A percentile compares a stretch with the other conserved stretches of the same genome.
Conservation (phyloP, 2,797 vertebrate genomes). For the Gobionotothen gibberifrons region DNA sequence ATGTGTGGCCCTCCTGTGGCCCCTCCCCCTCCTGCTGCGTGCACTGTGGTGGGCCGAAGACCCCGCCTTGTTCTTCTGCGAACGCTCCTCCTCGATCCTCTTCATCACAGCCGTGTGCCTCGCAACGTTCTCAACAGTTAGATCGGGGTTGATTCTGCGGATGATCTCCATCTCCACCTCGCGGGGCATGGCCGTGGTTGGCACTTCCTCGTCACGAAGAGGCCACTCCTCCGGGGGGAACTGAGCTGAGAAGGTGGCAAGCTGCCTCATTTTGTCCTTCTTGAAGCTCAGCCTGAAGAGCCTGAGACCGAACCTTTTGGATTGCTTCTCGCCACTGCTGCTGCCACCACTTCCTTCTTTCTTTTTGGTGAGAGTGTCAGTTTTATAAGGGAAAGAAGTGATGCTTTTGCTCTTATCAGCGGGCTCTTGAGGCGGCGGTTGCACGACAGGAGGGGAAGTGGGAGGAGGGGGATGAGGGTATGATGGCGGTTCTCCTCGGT, state of each 20-base stretch:
- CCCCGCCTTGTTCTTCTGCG: slow-evolving; percentile 93
- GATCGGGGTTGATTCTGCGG: slow-evolving; percentile 96
- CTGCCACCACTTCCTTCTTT: slow-evolving; percentile 87
- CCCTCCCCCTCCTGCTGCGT: slow-evolving; percentile 93
- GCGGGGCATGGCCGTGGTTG: slow-evolving; percentile 92
- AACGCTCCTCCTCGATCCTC: slow-evolving; percentile 97
- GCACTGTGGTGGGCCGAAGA: slow-evolving; percentile 96
- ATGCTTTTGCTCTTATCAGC: slow-evolving; percentile 95
- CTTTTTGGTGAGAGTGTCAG: slow-evolving; percentile 96
- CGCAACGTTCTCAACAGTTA: slow-evolving; percentile 98
- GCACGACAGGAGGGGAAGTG: slow-evolving; percentile 89
- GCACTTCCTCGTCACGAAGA: slow-evolving; percentile 94
- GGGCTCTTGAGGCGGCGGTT: slow-evolving; percentile 73
- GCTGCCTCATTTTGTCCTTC: slow-evolving; percentile 98
- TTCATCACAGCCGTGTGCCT: slow-evolving; percentile 99
- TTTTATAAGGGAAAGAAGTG: slow-evolving; percentile 96
- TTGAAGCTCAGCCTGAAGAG: slow-evolving; percentile 98
- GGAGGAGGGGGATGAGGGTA: slow-evolving; percentile 83
- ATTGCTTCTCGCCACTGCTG: slow-evolving; percentile 93
- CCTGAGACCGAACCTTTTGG: slow-evolving; percentile 97
- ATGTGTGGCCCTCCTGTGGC: slow-evolving; percentile 92
- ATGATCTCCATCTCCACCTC: slow-evolving; percentile 99
- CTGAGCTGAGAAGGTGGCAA: slow-evolving; percentile 98
- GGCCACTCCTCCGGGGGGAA: slow-evolving; percentile 99
- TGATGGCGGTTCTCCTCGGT: slow-evolving; percentile 85